phyloP scores from a whole-genome alignment of 2,888 invertebrate genomes.

The Zygogramma bicolorata region DNA sequence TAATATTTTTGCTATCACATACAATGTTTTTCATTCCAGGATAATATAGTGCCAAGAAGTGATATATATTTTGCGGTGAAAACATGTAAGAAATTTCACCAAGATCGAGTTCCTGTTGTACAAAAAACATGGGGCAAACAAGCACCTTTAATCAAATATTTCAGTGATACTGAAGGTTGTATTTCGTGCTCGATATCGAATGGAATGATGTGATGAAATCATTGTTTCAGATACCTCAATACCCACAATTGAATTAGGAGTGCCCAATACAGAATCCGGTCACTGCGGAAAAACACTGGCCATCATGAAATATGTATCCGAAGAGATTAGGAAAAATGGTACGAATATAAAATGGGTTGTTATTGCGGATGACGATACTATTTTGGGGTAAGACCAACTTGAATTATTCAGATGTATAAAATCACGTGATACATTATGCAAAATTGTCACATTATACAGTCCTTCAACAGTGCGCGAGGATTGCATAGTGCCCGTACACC shows the following conservation, averaged over 20 bases:
- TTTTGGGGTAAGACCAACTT: conserved; percentile 79
- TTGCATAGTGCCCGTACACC: too few species aligned
- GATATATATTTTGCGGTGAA: conserved; percentile 89
- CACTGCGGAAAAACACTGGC: conserved; percentile 91
- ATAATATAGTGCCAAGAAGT: conserved; percentile 33
- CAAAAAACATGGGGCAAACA: conserved; percentile 87
- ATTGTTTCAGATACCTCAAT: conserved; percentile 75
- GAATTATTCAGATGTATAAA: not conserved
- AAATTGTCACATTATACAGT: too few species aligned
- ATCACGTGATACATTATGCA: too few species aligned
- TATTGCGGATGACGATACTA: conserved; percentile 94
- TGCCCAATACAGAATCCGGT: conserved; percentile 87
- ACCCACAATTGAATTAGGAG: conserved; percentile 76
- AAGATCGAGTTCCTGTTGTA: conserved; percentile 81
- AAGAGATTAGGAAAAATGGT: conserved; percentile 63
- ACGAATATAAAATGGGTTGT: conserved; percentile 76
- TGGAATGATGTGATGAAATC: too few species aligned
- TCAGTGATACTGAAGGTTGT: conserved; percentile 82
- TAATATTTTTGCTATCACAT: too few species aligned
- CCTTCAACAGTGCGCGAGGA: too few species aligned
- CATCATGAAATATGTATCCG: conserved; percentile 75
- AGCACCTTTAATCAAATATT: conserved; percentile 79
- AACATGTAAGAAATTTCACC: conserved; percentile 88
- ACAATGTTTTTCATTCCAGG: conserved; percentile 29
- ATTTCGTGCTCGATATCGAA: too few species aligned